These are phyloP conservation scores for Nematolebias whitei DNA, from an alignment of 2,113 vertebrate genomes.

Conservation along the genomic window DNA sequence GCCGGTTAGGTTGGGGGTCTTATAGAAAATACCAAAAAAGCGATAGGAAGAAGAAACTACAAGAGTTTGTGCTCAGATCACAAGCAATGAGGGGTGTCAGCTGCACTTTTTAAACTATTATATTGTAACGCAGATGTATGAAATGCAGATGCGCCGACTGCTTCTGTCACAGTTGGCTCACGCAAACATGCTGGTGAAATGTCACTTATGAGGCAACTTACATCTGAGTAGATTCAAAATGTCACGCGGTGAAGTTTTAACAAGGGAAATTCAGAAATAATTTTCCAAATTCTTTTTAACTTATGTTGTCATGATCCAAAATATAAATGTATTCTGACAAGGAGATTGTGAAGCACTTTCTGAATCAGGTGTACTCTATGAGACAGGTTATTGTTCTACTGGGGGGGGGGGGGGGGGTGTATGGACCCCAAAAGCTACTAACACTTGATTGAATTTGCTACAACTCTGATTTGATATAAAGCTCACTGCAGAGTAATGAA, in stretches of 20 bases:
- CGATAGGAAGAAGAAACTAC: conserved; percentile 1
- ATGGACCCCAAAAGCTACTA: conserved; percentile 25
- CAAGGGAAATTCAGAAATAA: neutral
- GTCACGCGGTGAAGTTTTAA: too few relatives aligned
- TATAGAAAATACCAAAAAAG: conserved; percentile 5
- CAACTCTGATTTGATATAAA: conserved; percentile 63
- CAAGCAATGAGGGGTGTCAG: conserved; percentile 30
- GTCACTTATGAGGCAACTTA: neutral
- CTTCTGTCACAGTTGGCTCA: neutral
- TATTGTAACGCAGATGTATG: neutral
- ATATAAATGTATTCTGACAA: neutral
- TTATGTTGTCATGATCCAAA: neutral
- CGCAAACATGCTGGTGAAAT: neutral
- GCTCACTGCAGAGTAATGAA: conserved; percentile 52
- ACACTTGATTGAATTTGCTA: conserved; percentile 49
- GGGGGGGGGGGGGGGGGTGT: conserved; percentile 26
- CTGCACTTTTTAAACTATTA: conserved; percentile 23
- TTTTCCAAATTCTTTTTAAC: neutral
- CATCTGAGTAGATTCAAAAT: conserved; percentile 8
- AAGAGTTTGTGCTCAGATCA: conserved; percentile 44
- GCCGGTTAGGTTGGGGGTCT: conserved; percentile 6
- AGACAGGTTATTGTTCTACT: conserved; percentile 14
- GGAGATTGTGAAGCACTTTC: conserved; percentile 2
- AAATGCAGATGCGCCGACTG: conserved; percentile 9
- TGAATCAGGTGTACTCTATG: conserved; percentile 3